phyloP scores from a whole-genome alignment of 2,888 invertebrate species.

The Temnothorax ravouxi region DNA sequence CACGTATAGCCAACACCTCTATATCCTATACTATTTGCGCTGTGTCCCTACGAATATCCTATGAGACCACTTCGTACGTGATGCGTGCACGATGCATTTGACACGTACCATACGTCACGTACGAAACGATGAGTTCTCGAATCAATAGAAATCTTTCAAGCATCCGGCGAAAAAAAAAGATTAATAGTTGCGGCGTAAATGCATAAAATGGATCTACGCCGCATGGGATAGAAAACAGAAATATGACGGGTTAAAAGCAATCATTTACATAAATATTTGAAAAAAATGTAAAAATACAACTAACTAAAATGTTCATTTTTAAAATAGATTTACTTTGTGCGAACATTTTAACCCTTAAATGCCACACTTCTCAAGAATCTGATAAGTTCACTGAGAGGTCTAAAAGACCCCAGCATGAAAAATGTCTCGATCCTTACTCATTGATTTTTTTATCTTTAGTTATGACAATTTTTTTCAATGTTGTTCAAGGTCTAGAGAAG shows the following conservation, averaged over 20 bases:
- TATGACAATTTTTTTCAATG: too few relatives aligned
- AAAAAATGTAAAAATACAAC: background rate
- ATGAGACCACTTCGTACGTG: conserved; percentile 68
- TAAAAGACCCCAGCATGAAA: too few relatives aligned
- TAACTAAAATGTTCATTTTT: background rate
- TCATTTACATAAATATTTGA: background rate
- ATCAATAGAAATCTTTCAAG: conserved; percentile 60
- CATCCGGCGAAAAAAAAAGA: background rate
- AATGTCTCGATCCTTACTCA: too few relatives aligned
- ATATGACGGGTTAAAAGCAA: background rate
- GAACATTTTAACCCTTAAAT: too few relatives aligned
- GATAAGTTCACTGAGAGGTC: too few relatives aligned
- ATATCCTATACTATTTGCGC: conserved; percentile 36
- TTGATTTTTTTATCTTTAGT: too few relatives aligned
- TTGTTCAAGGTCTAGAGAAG: too few relatives aligned
- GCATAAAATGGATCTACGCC: too few relatives aligned
- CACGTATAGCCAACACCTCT: conserved; percentile 36
- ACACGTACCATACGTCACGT: conserved; percentile 75
- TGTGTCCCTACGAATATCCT: conserved; percentile 63
- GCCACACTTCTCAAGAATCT: too few relatives aligned
- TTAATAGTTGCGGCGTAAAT: background rate
- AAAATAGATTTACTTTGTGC: background rate
- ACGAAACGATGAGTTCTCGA: conserved; percentile 73
- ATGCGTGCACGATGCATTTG: conserved; percentile 73
- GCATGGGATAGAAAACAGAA: background rate